Percentiles rank a stretch among this genome's conserved stretches.
Evolutionary conservation across 2,113 vertebrate genomes (phyloP).

Genomic region (Illadopsis cleaveri): DNA sequence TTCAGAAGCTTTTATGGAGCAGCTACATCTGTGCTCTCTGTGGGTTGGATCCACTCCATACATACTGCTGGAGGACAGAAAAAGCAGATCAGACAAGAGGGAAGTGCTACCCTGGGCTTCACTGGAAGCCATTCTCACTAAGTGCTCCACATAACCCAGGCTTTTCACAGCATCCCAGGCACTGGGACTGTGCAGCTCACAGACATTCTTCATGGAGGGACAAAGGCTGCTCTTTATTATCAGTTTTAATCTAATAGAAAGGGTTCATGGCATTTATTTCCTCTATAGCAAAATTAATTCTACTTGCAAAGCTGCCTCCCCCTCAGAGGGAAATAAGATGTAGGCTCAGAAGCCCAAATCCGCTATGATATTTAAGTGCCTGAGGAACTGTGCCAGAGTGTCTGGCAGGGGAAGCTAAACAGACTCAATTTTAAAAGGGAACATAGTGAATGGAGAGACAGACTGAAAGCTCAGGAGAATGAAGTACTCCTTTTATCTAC

Average conservation of each 20-base stretch:
- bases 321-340: constrained; percentile 52
- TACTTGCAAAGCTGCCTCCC: constrained; percentile 40
- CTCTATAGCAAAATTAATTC: constrained; percentile 27
- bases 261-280: constrained; percentile 11
- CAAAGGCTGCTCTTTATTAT: background rate
- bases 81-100: background rate
- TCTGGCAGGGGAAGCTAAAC: constrained; percentile 54
- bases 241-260: constrained; percentile 20
- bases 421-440: constrained; percentile 38
- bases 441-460: background rate
- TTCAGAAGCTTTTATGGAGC: constrained; percentile 47
- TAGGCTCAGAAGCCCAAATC: constrained; percentile 46
- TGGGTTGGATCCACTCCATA: constrained; percentile 29
- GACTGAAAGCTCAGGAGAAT: constrained; percentile 14
- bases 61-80: constrained; percentile 25
- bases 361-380: constrained; percentile 56
- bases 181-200: background rate
- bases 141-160: background rate
- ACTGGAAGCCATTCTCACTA: background rate
- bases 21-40: constrained; percentile 46
- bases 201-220: background rate
- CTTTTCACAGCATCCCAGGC: background rate
- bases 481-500: background rate
- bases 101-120: background rate
- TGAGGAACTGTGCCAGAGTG: constrained; percentile 56